Evolutionary conservation across 1,140 invertebrate species (phyloP), one percentile per base, ranked within the genome.

Genomic region (Drosophila sulfurigaster): DNA sequence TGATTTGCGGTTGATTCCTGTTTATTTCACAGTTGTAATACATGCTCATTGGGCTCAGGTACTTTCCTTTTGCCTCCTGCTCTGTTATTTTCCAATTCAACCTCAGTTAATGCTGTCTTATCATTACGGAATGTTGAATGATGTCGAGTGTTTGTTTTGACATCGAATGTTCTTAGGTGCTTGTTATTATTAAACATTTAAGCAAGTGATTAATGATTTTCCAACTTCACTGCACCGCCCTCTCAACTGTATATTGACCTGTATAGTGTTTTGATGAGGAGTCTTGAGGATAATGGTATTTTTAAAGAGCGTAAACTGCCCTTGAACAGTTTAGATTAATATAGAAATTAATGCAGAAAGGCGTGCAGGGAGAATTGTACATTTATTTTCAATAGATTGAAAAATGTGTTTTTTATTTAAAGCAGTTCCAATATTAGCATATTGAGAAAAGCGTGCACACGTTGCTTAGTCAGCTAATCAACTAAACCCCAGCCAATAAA

Each of bases 111-210:
- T 49, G 58, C 38, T 52, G 63, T 46, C 71, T 81, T 87, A 88
- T 91, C 82, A 89, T 91, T 91, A 78, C 60, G 76, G 70, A 76
- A 81, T 91, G 82, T 82, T 91, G 86, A 87, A 90, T 91, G 82
- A 90, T 90, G 86, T 90, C 85, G 81, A 81, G 78, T 87, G 80
- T 79, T 82, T 91, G 80, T 90, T 91, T 91, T 87, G 85, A 87
- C 90, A 81, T 74, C 78, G 71, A 79, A 65, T 79, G 72, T 77
- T 70, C 67, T 82, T 69, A 58, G 75, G 41, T 67, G 71, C 56
- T 64, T 62, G 72, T 72, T 81, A 77, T 82, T 83, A 65, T 65
- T 65, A 79, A 86, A 81, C 77, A 78, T 83, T 86, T 82, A 75
- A 72, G 7, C 43, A 10, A 32, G 43, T 91, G 90, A 91, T 91